These are phyloP conservation scores for Toxotes jaculatrix DNA, from an alignment of 2,113 vertebrate genomes.

Conservation along the genomic window DNA sequence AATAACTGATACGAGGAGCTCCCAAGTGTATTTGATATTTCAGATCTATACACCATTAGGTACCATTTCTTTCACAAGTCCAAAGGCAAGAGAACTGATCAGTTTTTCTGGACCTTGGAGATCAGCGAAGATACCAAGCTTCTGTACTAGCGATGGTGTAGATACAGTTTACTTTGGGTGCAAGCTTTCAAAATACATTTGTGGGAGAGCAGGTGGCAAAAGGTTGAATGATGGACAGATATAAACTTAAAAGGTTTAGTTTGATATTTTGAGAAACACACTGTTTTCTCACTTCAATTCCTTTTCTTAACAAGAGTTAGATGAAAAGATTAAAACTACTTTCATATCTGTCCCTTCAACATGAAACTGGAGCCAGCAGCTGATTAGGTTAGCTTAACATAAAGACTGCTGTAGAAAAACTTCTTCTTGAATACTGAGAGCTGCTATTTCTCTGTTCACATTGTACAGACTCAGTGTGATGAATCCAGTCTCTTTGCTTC, in stretches of 20 bases:
- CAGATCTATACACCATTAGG: slow-evolving; percentile 77
- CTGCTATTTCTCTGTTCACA: too few relatives aligned
- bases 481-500: too few relatives aligned
- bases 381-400: background rate
- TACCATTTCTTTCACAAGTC: slow-evolving; percentile 83
- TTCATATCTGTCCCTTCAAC: background rate
- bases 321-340: background rate
- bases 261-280: background rate
- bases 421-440: too few relatives aligned
- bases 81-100: slow-evolving; percentile 43
- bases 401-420: background rate
- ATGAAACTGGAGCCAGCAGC: background rate
- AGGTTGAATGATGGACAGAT: background rate
- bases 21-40: slow-evolving; percentile 88
- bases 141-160: background rate
- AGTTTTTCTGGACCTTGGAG: slow-evolving; percentile 13
- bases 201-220: background rate
- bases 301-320: background rate
- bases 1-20: slow-evolving; percentile 40
- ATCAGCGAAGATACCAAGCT: background rate
- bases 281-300: background rate
- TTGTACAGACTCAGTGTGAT: too few relatives aligned
- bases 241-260: background rate
- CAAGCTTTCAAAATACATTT: slow-evolving; percentile 1
- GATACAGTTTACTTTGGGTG: background rate